Evolutionary conservation across 1,140 invertebrate species (phyloP), one percentile per base, ranked within the genome.

Genomic region (Pomacea maculata): DNA sequence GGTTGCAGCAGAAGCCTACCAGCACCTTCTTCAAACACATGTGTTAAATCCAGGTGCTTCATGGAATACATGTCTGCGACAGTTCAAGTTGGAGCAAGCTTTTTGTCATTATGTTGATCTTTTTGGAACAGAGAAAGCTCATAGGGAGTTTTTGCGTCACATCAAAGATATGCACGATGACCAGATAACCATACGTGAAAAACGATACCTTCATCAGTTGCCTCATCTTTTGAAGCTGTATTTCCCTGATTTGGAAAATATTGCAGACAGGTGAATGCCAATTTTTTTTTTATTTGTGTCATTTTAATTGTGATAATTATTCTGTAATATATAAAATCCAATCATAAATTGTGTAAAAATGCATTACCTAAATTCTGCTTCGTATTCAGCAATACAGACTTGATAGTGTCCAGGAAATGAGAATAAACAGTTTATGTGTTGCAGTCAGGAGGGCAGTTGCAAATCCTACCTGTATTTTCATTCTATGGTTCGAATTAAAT

Each of bases 41-140:
- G 91, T 95, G 6, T 95, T 94, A 11, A 96, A 97, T 91, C 96
- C 95, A 91, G 94, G 96, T 86, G 94, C 96, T 64, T 91, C 95
- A 72, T 99, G 97, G 97, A 95, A 94, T 67, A 94, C 95, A 84
- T 95, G 95, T 34, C 95, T 94, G 80, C 97, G 97, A 90, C 96
- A 97, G 91, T 92, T 98, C 80, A 94, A 95, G 72, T 94, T 95
- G 81, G 95, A 96, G 85, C 95, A 95, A 78, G 97, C 98, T 88
- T 98, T 96, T 93, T 93, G 94, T n/a, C 95, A 95, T 86, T 98
- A 97, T 90, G 95, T 97, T 72, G 96, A 98, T 89, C 93, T 97
- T 52, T 97, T 98, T 91, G 97, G 96, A 55, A 94, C 96, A 83
- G 96, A 97, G 87, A 94, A 94, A 81, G 96, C 96, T 25, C 95